Base-by-base conservation (phyloP, 1,140 invertebrate genomes). In the Rhysida immarginata region DNA sequence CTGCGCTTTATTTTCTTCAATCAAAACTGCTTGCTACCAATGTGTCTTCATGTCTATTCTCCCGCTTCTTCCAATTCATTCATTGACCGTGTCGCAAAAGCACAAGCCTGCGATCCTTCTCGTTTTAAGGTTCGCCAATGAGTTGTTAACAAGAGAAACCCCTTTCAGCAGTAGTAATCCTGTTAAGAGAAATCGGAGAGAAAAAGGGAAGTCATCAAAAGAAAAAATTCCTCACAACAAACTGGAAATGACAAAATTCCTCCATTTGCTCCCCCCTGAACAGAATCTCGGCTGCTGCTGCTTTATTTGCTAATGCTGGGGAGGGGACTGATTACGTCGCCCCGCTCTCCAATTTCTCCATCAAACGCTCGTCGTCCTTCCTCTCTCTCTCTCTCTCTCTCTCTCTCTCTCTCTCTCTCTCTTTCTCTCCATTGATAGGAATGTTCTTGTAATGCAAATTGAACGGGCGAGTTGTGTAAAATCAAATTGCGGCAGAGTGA, bases 361-460 rank as follows among this genome's bases (percentile, higher is more conserved):
- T 48, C 45, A 48, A 48, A 48, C 21, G 45, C 45, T 48, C 21
- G 45, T 48, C 45, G 21, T 13, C 14, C 13, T 20, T 48, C 13
- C 14, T 23, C 21, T 41, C 35, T n/a, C 35, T 11, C 35, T n/a
- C 35, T 41, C n/a, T 11, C n/a, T 11, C 35, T 11, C 35, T n/a
- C 35, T n/a, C 35, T n/a, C 35, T n/a, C 35, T n/a, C 35, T 41
- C 11, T n/a, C n/a, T 11, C 35, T 41, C 35, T 11, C 35, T 11
- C 35, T 11, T n/a, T n/a, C 35, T n/a, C 11, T 11, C 13, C 23
- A 48, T 23, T 14, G 45, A 48, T 23, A 48, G 23, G 45, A 14
- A 48, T 23, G 45, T 48, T 20, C 45, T 48, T 48, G 45, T 48
- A 48, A 48, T 48, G 45, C 45, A 48, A 48, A 48, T 48, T 48